Evolutionary conservation across 2,113 vertebrate genomes (phyloP).

Genomic region (Pachycephala philippinensis): DNA sequence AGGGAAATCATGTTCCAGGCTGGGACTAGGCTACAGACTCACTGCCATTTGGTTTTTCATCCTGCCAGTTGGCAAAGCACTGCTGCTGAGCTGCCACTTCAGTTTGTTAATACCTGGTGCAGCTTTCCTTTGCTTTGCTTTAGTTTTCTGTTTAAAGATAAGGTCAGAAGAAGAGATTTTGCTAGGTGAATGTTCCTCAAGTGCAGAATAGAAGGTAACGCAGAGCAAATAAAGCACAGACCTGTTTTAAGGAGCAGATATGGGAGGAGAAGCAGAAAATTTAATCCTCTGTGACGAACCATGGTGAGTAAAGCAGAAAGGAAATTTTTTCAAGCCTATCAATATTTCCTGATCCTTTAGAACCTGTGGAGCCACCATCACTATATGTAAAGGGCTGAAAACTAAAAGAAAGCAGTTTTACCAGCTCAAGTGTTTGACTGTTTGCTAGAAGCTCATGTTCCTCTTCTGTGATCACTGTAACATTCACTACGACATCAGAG

Average conservation of each 20-base stretch:
- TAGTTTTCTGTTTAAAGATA: background rate
- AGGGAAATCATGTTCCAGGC: background rate
- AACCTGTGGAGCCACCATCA: background rate
- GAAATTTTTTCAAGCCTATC: background rate
- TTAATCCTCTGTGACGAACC: background rate
- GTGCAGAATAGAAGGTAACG: background rate
- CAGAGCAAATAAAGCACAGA: background rate
- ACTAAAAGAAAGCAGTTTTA: background rate
- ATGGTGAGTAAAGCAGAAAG: background rate
- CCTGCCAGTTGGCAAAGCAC: background rate
- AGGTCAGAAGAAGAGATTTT: background rate
- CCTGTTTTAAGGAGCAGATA: background rate
- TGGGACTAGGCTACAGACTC: background rate
- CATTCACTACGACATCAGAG: fast-evolving
- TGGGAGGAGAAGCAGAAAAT: background rate
- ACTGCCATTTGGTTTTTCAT: background rate
- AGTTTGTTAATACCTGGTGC: background rate
- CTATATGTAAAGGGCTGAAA: background rate
- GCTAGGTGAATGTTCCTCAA: background rate
- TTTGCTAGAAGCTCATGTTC: background rate
- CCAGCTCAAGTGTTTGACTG: background rate
- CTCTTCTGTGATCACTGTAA: fast-evolving
- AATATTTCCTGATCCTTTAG: background rate
- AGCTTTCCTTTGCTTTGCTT: background rate
- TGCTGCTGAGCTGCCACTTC: background rate